Percentiles rank a stretch among this genome's conserved stretches.
phyloP scores from a whole-genome alignment of 2,113 vertebrate species.

The Talpa occidentalis region DNA sequence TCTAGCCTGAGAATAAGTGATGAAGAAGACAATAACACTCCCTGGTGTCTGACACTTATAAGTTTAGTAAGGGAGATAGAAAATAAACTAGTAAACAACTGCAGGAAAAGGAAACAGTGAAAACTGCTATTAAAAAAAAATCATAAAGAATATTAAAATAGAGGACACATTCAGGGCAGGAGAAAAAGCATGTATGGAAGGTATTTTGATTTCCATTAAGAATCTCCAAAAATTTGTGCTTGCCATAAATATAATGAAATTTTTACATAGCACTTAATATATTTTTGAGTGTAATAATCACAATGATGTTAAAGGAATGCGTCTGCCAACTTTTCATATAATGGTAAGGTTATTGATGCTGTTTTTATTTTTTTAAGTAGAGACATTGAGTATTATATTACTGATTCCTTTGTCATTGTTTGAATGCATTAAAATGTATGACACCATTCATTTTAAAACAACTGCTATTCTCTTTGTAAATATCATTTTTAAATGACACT shows the following conservation, averaged over 20 bases:
- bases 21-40: not conserved
- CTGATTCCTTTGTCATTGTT: not conserved
- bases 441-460: not conserved
- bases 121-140: too few species aligned
- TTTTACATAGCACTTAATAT: not conserved
- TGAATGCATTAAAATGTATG: not conserved
- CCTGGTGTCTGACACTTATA: not conserved
- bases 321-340: not conserved
- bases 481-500: not conserved
- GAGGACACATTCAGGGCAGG: not conserved
- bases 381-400: not conserved
- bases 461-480: constrained; percentile 26
- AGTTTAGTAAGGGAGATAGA: not conserved
- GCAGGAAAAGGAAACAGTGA: not conserved
- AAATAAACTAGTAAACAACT: not conserved
- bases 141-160: not conserved
- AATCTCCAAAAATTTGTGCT: not conserved
- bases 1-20: not conserved
- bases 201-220: not conserved
- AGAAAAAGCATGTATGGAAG: not conserved
- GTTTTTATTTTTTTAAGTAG: constrained; percentile 30
- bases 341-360: not conserved
- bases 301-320: not conserved
- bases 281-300: not conserved
- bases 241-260: not conserved